Conservation (phyloP, 2,113 vertebrate species). For the Centrocercus urophasianus region DNA sequence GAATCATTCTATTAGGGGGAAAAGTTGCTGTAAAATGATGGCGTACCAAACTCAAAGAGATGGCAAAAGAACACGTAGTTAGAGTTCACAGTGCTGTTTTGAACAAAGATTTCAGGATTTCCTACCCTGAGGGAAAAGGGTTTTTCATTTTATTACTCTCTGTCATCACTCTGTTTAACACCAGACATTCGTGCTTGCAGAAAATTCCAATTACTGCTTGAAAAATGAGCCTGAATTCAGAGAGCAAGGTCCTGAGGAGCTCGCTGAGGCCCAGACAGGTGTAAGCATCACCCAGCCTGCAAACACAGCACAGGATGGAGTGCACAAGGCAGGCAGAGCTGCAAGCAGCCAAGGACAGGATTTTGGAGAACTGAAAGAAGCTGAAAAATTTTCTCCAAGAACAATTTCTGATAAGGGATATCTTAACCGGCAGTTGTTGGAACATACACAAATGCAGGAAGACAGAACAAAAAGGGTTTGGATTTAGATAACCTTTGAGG, state of each 20-base stretch:
- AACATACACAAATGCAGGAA: conserved; percentile 31
- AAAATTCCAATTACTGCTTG: conserved; percentile 45
- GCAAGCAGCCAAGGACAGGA: background rate
- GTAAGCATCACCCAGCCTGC: background rate
- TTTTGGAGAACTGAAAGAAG: conserved; percentile 9
- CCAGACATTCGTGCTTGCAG: background rate
- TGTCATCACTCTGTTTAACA: conserved; percentile 27
- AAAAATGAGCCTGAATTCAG: background rate
- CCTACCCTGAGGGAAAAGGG: conserved; percentile 17
- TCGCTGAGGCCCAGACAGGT: background rate
- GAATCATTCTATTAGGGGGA: background rate
- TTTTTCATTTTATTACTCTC: conserved; percentile 39
- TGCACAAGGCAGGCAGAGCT: background rate
- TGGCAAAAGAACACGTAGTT: background rate
- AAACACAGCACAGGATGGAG: background rate
- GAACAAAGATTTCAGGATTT: conserved; percentile 38
- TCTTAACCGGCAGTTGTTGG: background rate
- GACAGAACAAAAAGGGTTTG: background rate
- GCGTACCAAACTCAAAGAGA: conserved; percentile 8
- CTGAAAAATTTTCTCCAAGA: background rate
- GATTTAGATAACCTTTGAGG: conserved; percentile 8
- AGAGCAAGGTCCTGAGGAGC: conserved; percentile 1
- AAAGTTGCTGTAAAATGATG: conserved; percentile 18
- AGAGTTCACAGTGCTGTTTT: conserved; percentile 8
- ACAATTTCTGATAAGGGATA: background rate